These are phyloP conservation scores for Malurus leucopterus DNA, from an alignment of 2,797 vertebrate genomes.

Conservation along the genomic window DNA sequence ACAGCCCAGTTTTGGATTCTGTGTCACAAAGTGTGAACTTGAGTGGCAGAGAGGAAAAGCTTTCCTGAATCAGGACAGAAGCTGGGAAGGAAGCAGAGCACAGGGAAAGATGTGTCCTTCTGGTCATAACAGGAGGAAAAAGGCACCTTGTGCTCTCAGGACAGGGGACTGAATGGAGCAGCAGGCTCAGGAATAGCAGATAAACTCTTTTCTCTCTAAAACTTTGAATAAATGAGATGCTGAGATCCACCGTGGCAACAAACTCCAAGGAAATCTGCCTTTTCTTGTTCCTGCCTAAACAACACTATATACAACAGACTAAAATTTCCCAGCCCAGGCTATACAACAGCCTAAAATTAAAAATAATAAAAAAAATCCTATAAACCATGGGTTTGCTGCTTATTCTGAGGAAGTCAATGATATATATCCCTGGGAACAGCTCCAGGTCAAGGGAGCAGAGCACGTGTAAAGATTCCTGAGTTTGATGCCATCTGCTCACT, in stretches of 20 bases:
- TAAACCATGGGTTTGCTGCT: background rate
- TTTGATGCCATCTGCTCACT: conserved; percentile 4
- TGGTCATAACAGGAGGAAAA: background rate
- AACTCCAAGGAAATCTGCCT: background rate
- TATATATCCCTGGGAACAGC: background rate
- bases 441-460: background rate
- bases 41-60: background rate
- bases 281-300: background rate
- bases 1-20: background rate
- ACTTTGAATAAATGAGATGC: background rate
- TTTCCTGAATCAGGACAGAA: background rate
- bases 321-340: background rate
- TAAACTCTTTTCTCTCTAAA: background rate
- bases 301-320: background rate
- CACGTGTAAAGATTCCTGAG: background rate
- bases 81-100: background rate
- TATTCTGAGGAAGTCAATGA: background rate
- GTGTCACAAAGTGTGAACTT: background rate
- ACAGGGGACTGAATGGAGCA: background rate
- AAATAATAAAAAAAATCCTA: too few species aligned
- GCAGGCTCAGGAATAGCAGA: background rate
- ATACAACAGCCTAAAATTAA: background rate
- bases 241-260: background rate
- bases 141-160: background rate
- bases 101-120: background rate